Percentiles rank a stretch among this genome's conserved stretches.
phyloP scores from a whole-genome alignment of 2,888 invertebrate species.

The Papilio demoleus region DNA sequence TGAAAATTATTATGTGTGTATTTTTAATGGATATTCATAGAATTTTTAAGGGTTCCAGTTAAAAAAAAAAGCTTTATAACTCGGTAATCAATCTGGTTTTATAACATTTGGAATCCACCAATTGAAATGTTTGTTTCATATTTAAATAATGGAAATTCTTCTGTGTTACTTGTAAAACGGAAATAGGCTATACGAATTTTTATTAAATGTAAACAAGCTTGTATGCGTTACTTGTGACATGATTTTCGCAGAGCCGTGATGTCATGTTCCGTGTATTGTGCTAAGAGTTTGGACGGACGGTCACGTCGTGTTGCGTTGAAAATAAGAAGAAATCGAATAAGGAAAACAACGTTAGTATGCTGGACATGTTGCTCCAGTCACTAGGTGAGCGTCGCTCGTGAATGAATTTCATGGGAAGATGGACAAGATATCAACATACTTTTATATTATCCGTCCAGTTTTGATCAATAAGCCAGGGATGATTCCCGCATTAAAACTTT shows the following conservation, averaged over 20 bases:
- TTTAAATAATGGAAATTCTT: neutral
- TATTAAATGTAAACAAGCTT: constrained; percentile 5
- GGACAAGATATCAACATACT: neutral
- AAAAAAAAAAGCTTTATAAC: too few relatives aligned
- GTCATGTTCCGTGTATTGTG: constrained; percentile 50
- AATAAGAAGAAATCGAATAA: constrained; percentile 49
- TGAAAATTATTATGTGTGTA: constrained; percentile 6
- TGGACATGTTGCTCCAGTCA: constrained; percentile 44
- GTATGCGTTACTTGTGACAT: constrained; percentile 43
- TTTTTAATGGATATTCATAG: constrained; percentile 9
- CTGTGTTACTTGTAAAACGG: neutral
- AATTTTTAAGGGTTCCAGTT: neutral
- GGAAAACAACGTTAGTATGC: constrained; percentile 49
- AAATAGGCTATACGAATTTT: constrained; percentile 1
- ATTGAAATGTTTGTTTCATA: too few relatives aligned
- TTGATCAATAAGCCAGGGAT: neutral
- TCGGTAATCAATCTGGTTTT: too few relatives aligned
- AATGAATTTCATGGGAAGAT: constrained; percentile 28
- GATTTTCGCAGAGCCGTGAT: constrained; percentile 51
- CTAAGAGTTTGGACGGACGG: constrained; percentile 45
- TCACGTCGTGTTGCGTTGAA: constrained; percentile 48
- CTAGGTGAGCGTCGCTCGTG: constrained; percentile 36
- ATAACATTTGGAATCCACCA: too few relatives aligned
- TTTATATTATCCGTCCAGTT: neutral
- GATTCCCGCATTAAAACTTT: too few relatives aligned